A percentile compares a stretch with the other conserved stretches of the same genome.
Conservation (phyloP, 2,797 vertebrate species). For the Myoxocephalus aenaeus region DNA sequence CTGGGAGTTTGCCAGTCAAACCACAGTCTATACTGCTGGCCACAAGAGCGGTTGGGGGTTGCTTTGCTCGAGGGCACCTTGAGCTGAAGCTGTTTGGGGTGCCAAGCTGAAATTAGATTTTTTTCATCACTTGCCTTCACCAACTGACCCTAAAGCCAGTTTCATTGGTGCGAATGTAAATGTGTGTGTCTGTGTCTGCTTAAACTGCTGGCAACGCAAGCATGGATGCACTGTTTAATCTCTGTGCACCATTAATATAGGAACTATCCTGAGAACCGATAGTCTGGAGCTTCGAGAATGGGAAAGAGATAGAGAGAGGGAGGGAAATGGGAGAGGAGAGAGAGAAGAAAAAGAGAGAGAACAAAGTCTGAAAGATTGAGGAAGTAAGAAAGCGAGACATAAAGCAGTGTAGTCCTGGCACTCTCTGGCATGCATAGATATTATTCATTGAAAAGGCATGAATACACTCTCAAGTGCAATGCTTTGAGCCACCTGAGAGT, state of each 20-base stretch:
- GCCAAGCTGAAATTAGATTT: conserved; percentile 33
- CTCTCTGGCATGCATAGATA: conserved; percentile 70
- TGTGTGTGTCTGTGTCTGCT: conserved; percentile 4
- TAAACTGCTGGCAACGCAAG: conserved; percentile 38
- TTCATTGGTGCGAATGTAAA: conserved; percentile 9
- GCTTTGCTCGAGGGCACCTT: conserved; percentile 72
- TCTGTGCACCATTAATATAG: conserved; percentile 37
- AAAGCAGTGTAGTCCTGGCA: conserved; percentile 40
- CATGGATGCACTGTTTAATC: conserved; percentile 47
- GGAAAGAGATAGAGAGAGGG: conserved; percentile 10
- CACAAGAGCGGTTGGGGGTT: conserved; percentile 42
- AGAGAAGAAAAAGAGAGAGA: conserved; percentile 18
- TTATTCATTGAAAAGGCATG: conserved; percentile 66
- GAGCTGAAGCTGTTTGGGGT: conserved; percentile 44
- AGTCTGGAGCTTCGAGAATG: conserved; percentile 13
- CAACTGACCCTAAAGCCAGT: conserved; percentile 48
- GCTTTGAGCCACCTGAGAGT: conserved; percentile 69
- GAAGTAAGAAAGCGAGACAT: conserved; percentile 26
- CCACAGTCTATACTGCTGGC: conserved; percentile 48
- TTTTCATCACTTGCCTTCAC: conserved; percentile 20
- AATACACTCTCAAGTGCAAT: conserved; percentile 64
- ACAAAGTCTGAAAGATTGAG: conserved; percentile 33
- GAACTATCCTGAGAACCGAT: conserved; percentile 54
- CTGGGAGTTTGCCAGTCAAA: conserved; percentile 52
- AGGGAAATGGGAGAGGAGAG: neutral